A percentile compares a stretch with the other conserved stretches of the same genome.
These are phyloP conservation scores for Bujurquina vittata DNA, from an alignment of 2,113 vertebrate genomes.

Conservation along the genomic window DNA sequence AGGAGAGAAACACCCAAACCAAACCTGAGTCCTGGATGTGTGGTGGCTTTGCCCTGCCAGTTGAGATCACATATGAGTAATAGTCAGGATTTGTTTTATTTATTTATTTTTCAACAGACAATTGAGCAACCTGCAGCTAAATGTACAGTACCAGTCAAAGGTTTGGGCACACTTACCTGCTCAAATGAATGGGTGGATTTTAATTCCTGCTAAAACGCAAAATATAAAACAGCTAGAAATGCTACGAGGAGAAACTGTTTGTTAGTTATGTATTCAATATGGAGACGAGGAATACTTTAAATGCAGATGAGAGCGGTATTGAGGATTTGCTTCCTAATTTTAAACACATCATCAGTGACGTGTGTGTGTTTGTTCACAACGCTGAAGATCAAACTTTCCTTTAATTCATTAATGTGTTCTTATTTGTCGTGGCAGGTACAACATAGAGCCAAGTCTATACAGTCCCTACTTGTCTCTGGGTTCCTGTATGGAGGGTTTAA, in stretches of 20 bases:
- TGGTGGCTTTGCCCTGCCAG: not conserved
- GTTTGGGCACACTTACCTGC: too few relatives aligned
- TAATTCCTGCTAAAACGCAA: too few relatives aligned
- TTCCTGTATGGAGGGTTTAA: conserved; percentile 95
- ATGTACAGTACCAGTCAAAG: not conserved
- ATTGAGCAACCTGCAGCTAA: not conserved
- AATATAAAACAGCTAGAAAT: too few relatives aligned
- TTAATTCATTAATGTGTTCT: not conserved
- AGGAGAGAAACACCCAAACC: not conserved
- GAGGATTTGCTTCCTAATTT: too few relatives aligned
- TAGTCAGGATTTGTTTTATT: not conserved
- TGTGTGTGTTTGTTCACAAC: not conserved
- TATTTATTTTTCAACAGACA: not conserved
- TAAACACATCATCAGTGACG: not conserved
- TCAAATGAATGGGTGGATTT: too few relatives aligned
- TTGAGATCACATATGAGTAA: not conserved
- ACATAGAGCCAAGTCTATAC: conserved; percentile 94
- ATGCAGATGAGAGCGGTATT: not conserved
- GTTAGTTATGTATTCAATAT: not conserved
- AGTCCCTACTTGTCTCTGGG: conserved; percentile 95
- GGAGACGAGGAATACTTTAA: not conserved
- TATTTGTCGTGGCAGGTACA: conserved; percentile 84
- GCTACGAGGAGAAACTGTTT: not conserved
- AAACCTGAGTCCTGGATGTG: not conserved
- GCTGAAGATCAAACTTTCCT: not conserved